Base-by-base conservation (phyloP, 2,113 vertebrate genomes). In the Grantiella picta region DNA sequence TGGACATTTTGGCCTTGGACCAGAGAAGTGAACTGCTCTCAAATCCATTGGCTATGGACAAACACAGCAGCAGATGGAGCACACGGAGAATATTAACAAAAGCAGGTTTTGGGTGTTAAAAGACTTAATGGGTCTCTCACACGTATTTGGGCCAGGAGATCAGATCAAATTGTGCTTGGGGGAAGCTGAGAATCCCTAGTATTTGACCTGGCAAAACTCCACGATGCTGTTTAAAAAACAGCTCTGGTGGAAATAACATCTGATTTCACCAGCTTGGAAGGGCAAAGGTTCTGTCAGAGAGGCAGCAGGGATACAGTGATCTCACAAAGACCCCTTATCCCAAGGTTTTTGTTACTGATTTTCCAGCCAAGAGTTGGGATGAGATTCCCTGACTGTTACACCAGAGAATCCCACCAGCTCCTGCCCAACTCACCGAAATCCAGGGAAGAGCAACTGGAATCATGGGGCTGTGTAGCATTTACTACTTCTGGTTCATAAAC, bases 11-110 rank as follows among this genome's bases (percentile, higher is more conserved):
- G 97, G 96, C 90, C 60, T 65, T 12, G 20, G 69, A 80, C 93
- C 95, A 96, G 84, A 15, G 3, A 38, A 89, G 81, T 18, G 63
- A 95, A 94, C 31, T 79, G 95, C 95, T 96, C 91, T 76, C 91
- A 78, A 89, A 95, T 33, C 36, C 92, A 82, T 94, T 69, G 63
- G 96, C 92, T 75, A 42, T 78, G 60, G 91, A 90, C 91, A 96
- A 96, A 94, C 89, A 83, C 36, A 59, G 94, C 92, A 84, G 92
- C 96, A 97, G 95, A 97, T 96, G 95, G 96, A 95, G 92, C 87
- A 64, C 86, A 69, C 24, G 1, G 50, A 54, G 96, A 82, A 86
- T 66, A 86, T 82, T 90, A 94, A 92, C 92, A 92, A 83, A 96
- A 91, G 91, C 95, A 82, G 94, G 3, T 61, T 95, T 61, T 16